Evolutionary conservation across 2,797 vertebrate species (phyloP).

Genomic region (Syngnathus acus): DNA sequence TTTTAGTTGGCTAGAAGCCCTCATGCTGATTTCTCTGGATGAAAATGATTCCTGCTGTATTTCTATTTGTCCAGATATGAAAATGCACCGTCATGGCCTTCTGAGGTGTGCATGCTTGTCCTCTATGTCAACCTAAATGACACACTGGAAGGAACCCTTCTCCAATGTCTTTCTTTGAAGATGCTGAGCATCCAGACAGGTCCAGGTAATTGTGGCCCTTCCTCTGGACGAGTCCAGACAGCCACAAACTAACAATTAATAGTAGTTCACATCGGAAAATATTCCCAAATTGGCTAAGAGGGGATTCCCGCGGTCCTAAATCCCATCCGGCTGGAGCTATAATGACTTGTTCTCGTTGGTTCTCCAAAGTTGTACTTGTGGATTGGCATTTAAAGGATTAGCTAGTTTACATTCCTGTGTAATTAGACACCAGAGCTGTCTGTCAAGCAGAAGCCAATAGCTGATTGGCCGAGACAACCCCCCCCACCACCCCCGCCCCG

Average conservation of each 20-base stretch:
- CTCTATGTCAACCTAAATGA: neutral
- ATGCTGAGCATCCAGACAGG: neutral
- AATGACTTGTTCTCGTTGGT: constrained; percentile 52
- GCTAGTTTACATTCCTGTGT: constrained; percentile 62
- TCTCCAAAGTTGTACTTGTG: constrained; percentile 55
- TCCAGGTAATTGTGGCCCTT: neutral
- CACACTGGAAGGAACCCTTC: neutral
- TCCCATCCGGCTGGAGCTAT: constrained; percentile 32
- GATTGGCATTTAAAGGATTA: constrained; percentile 70
- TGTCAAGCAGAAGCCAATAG: constrained; percentile 59
- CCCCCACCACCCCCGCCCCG: constrained; percentile 8
- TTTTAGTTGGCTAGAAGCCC: constrained; percentile 29
- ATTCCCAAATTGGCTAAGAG: constrained; percentile 27
- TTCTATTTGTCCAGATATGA: neutral
- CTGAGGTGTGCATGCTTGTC: neutral
- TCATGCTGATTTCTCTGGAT: neutral
- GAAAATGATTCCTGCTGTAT: neutral
- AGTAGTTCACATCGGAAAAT: constrained; percentile 29
- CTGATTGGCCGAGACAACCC: constrained; percentile 49
- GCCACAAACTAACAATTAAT: neutral
- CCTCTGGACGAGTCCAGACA: constrained; percentile 23
- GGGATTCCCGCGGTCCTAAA: constrained; percentile 31
- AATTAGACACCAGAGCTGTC: constrained; percentile 68
- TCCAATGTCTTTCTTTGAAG: neutral
- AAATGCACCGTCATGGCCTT: neutral